A percentile compares a stretch with the other conserved stretches of the same genome.
Evolutionary conservation across 2,888 invertebrate species (phyloP).

Genomic region (Bellardia pandia): DNA sequence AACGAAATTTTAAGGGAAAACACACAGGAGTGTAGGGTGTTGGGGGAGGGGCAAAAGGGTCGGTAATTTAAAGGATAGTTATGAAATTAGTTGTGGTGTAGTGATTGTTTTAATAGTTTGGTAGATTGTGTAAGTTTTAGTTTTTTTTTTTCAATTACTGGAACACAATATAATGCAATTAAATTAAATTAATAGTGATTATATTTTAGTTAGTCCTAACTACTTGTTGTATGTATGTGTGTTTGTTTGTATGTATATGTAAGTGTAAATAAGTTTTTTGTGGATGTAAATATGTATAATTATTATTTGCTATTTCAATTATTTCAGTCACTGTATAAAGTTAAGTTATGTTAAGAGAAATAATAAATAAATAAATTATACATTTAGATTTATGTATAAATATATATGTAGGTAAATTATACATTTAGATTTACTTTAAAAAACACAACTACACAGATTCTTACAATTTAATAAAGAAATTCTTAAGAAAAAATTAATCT

Average conservation of each 20-base stretch:
- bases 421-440: neutral
- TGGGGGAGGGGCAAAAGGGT: too few relatives aligned
- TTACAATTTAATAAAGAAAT: neutral
- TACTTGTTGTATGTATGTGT: conserved; percentile 53
- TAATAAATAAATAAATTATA: conserved; percentile 42
- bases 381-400: conserved; percentile 24
- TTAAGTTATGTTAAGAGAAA: conserved; percentile 16
- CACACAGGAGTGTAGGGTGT: too few relatives aligned
- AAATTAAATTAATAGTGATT: conserved; percentile 3
- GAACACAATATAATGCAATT: conserved; percentile 50
- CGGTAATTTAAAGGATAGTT: neutral
- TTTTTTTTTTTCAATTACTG: conserved; percentile 7
- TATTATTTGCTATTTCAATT: conserved; percentile 38
- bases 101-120: conserved; percentile 8
- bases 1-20: neutral
- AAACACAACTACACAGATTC: conserved; percentile 4
- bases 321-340: conserved; percentile 50
- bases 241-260: conserved; percentile 26
- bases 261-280: neutral
- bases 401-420: too few relatives aligned
- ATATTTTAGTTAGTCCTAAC: conserved; percentile 66
- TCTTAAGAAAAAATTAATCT: neutral
- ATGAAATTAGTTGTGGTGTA: neutral
- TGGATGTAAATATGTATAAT: conserved; percentile 19
- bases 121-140: conserved; percentile 1